Conservation (phyloP, 2,888 invertebrate species). For the Helleia helle region DNA sequence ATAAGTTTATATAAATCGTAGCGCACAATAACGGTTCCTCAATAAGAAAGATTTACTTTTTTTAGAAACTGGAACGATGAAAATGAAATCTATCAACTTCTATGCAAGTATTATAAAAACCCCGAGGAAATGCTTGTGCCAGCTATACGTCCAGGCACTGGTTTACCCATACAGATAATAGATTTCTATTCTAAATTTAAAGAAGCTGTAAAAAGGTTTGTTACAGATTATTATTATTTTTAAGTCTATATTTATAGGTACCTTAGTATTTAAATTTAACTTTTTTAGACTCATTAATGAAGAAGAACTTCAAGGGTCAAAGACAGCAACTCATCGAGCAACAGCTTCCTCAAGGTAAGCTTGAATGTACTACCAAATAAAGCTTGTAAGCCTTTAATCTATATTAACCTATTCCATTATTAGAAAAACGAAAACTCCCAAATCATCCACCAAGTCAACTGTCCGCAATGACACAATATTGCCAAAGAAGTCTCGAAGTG, state of each 20-base stretch:
- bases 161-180: constrained; percentile 38
- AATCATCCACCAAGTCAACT: neutral
- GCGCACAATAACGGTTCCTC: too few relatives aligned
- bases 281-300: constrained; percentile 36
- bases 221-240: neutral
- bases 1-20: too few relatives aligned
- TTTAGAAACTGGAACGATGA: constrained; percentile 54
- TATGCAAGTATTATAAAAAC: constrained; percentile 55
- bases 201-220: constrained; percentile 41
- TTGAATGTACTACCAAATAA: too few relatives aligned
- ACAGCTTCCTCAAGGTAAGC: too few relatives aligned
- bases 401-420: too few relatives aligned
- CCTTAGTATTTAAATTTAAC: constrained; percentile 3
- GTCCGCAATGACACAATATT: neutral
- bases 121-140: constrained; percentile 60
- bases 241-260: neutral
- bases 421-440: neutral
- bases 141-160: constrained; percentile 42
- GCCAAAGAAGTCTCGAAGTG: neutral
- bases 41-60: too few relatives aligned
- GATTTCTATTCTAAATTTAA: constrained; percentile 41
- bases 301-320: constrained; percentile 35
- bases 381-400: too few relatives aligned
- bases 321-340: too few relatives aligned
- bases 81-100: constrained; percentile 48